Conservation (phyloP, 2,888 invertebrate genomes). For the Noctua fimbriata region DNA sequence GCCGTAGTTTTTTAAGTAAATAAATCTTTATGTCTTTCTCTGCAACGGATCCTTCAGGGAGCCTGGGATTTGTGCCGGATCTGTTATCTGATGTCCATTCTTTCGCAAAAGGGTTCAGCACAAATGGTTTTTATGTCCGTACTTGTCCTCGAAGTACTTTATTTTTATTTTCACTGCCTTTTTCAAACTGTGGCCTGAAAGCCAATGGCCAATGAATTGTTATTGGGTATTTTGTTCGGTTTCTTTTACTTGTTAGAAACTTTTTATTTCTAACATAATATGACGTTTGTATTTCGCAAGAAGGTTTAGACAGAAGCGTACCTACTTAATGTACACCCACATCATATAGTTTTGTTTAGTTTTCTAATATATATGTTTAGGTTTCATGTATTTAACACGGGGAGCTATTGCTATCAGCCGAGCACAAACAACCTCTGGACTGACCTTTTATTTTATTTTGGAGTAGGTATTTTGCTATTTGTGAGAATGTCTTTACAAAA, state of each 20-base stretch:
- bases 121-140: slow-evolving; percentile 54
- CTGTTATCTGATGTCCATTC: slow-evolving; percentile 69
- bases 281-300: not conserved
- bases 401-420: not conserved
- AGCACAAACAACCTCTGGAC: not conserved
- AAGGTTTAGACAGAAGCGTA: not conserved
- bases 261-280: slow-evolving; percentile 23
- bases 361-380: not conserved
- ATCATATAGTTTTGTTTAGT: not conserved
- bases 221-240: slow-evolving; percentile 35
- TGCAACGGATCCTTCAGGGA: slow-evolving; percentile 47
- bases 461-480: not conserved
- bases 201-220: slow-evolving; percentile 38
- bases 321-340: not conserved
- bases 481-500: not conserved
- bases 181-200: slow-evolving; percentile 29
- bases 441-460: not conserved
- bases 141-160: slow-evolving; percentile 43
- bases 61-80: slow-evolving; percentile 62
- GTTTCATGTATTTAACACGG: not conserved
- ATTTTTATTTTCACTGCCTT: slow-evolving; percentile 52
- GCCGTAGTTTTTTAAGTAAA: slow-evolving; percentile 25
- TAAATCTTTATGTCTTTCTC: slow-evolving; percentile 49
- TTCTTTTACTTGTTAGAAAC: slow-evolving; percentile 14
- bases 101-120: slow-evolving; percentile 59